A percentile compares a stretch with the other conserved stretches of the same genome.
phyloP scores from a whole-genome alignment of 2,888 invertebrate genomes.

The Acanthosepion esculentum region DNA sequence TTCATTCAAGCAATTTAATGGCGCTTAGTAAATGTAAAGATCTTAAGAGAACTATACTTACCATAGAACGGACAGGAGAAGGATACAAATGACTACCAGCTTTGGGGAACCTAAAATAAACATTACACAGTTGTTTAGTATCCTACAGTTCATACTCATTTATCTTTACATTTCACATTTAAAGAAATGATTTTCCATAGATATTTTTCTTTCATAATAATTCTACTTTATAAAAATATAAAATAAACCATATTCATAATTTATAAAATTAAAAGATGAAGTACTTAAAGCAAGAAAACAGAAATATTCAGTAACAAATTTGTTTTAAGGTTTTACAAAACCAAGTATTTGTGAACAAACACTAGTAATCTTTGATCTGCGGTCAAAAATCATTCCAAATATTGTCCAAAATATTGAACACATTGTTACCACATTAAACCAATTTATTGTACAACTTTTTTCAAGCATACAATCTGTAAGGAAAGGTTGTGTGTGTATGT shows the following conservation, averaged over 20 bases:
- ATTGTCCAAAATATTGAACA: neutral
- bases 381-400: neutral
- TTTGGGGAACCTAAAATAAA: slow-evolving; percentile 58
- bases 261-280: no score
- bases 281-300: no score
- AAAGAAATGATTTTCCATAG: no score
- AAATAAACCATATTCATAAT: no score
- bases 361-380: no score
- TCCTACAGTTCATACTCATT: neutral
- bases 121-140: neutral
- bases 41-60: slow-evolving; percentile 50
- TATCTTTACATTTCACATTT: neutral
- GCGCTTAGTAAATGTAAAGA: neutral
- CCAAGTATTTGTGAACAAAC: no score
- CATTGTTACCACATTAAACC: neutral
- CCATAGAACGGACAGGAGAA: slow-evolving; percentile 61
- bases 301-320: no score
- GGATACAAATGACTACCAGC: slow-evolving; percentile 60
- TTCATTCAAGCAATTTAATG: neutral
- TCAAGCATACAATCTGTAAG: neutral
- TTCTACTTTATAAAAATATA: no score
- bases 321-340: no score
- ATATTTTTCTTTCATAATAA: no score
- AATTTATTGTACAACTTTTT: neutral
- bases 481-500: no score